Base-by-base conservation (phyloP, 2,113 vertebrate species). In the Bujurquina vittata region DNA sequence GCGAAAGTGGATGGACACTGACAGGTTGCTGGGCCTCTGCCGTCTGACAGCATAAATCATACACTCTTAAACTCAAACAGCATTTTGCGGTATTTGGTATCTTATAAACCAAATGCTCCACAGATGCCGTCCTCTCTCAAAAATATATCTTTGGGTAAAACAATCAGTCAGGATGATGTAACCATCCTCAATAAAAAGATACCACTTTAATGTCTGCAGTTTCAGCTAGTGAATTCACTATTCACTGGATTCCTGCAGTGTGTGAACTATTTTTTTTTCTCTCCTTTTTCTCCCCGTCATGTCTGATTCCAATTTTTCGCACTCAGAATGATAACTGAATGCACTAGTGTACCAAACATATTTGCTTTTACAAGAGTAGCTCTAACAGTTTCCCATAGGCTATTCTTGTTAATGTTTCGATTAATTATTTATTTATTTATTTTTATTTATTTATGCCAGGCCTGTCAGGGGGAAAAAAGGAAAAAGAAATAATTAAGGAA, bases 1-100 rank as follows among this genome's bases (percentile, higher is more conserved):
- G 78, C 82, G 82, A 83, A 78, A 72, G 82, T 82, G 84, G 84
- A 87, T 90, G 87, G 77, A 84, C 83, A 78, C 74, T 77, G 88
- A 91, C 57, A 3, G 29, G 37, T 62, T 26, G 46, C 83, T 85
- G 84, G 89, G 79, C 49, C n/a, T n/a, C 79, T 61, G 74, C 60
- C 15, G 10, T 20, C 82, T 77, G 67, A 56, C 52, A 59, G 40
- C 62, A 75, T 84, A 79, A 83, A 72, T 84, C 75, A 88, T 29
- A 55, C 22, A 74, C 40, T 73, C 77, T 74, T 77, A 87, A 84
- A 88, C 75, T 84, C 67, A 74, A 88, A 87, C 10, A 56, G 77
- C 62, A 58, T 61, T 85, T 82, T 67, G 77, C 17, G 59, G 72
- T 87, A 83, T 87, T 72, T 74, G 29, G 65, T 37, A 77, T 83